Evolutionary conservation across 2,797 vertebrate species (phyloP), one percentile per base, ranked within the genome.

Genomic region (Takifugu rubripes): DNA sequence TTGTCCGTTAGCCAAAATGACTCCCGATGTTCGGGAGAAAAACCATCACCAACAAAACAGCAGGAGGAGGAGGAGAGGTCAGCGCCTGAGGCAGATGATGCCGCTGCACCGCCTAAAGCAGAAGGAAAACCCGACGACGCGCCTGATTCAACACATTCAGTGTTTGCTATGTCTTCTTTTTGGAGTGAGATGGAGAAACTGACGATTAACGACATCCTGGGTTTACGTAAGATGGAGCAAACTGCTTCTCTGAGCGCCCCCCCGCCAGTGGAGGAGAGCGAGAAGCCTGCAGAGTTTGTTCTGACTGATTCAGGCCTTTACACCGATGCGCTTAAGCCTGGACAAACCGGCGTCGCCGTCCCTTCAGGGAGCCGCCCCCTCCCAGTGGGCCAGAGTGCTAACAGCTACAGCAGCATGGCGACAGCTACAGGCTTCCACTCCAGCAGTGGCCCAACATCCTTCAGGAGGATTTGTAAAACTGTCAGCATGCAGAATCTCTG

Each of bases 111-210:
- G 48, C 61, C 59, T 12, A 25, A 59, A 74, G 9, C 49, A 48
- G 58, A 72, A 36, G 27, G 12, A 16, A 11, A 67, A 56, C 42
- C 64, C 6, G 57, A 69, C 55, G 52, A 25, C 10, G 27, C 1
- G 7, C 44, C 26, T 4, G 72, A 79, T 52, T 54, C 72, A 42
- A 64, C 66, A 48, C 27, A n/a, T 27, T 72, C 87, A 14, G 83
- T 89, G 24, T 91, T 86, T 48, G 83, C 88, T 12, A 92, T 93
- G 70, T 93, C 92, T 1, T 90, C 88, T n/a, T 93, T 93, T 52
- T 93, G 92, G 92, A 85, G 63, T 44, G 90, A 92, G 61, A 92
- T 93, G 91, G 92, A 93, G 63, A 92, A 88, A 53, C 64, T 93
- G 66, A 93, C 92, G 2, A 93, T 93, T 58, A 92, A 91, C 5